Conservation (phyloP, 2,113 vertebrate species). For the Anser cygnoides region DNA sequence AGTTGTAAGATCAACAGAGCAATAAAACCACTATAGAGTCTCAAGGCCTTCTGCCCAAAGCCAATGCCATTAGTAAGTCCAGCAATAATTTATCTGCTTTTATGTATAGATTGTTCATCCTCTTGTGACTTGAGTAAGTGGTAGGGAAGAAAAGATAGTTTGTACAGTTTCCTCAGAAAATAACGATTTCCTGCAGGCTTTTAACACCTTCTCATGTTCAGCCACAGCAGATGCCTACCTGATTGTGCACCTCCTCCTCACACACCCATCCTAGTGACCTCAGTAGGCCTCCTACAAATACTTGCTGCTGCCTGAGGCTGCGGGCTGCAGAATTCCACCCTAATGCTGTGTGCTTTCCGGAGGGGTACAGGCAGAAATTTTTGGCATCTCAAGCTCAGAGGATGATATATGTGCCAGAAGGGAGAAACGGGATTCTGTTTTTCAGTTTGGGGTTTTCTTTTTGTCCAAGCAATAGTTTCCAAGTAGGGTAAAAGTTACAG, state of each 20-base stretch:
- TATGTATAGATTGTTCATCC: neutral
- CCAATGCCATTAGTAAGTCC: neutral
- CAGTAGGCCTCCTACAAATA: neutral
- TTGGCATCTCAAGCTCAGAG: neutral
- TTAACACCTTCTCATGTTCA: neutral
- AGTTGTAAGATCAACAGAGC: conserved; percentile 31
- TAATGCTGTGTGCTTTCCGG: neutral
- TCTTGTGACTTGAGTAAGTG: neutral
- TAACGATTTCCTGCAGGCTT: neutral
- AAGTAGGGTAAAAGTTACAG: neutral
- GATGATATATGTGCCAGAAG: neutral
- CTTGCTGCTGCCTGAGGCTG: accelerated
- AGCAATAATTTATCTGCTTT: conserved; percentile 15
- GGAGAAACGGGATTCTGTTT: neutral
- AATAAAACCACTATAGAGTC: conserved; percentile 12
- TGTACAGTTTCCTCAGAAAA: neutral
- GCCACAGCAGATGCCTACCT: neutral
- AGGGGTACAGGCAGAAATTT: neutral
- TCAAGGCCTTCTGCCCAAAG: neutral
- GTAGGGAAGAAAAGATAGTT: neutral
- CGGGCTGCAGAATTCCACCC: neutral
- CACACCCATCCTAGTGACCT: neutral
- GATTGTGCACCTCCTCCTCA: neutral
- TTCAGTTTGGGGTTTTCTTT: neutral
- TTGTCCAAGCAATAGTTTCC: neutral